Base-by-base conservation (phyloP, 2,113 vertebrate genomes). In the Amphiprion percula region DNA sequence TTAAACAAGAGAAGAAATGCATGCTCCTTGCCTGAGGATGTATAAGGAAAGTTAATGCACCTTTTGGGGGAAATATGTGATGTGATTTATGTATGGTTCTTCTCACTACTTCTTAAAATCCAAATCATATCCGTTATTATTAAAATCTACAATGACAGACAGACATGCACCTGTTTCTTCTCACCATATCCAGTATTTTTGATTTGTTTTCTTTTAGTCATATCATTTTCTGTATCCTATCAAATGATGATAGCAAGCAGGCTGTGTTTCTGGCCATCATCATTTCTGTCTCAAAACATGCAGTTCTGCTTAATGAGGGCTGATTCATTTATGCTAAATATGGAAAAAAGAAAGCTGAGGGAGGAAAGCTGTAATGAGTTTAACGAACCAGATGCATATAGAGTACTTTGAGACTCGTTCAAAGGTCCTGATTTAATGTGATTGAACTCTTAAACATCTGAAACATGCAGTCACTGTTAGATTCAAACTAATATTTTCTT, bases 341-440 rank as follows among this genome's bases (percentile, higher is more conserved):
- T 74, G 72, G 79, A 83, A 77, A 76, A 4, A 23, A 71, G 68
- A 73, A 39, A 63, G 58, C 63, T 4, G 61, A 77, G 50, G 49
- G 52, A 74, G 73, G 54, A 58, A 81, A 46, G 62, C 71, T 77
- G 62, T 81, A 68, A 88, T 80, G 75, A 81, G 77, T 90, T 89
- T 91, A 94, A 94, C 72, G 83, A 89, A 87, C 77, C 88, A 91
- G 85, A 92, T 93, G 89, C 86, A 79, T 87, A 60, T 70, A 3
- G 59, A 91, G 84, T 87, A 89, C 91, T 87, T 87, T 69, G 55
- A 83, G 70, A 68, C 73, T 76, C 41, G 73, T 87, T 82, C 68
- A 86, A 88, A 81, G 61, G 74, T 77, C 75, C 81, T 89, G 85
- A 92, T 93, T 93, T 92, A 53, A 81, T 90, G 85, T 91, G 86